These are phyloP conservation scores for Intoshia linei DNA, from an alignment of 1,140 invertebrate species.

Conservation along the genomic window DNA sequence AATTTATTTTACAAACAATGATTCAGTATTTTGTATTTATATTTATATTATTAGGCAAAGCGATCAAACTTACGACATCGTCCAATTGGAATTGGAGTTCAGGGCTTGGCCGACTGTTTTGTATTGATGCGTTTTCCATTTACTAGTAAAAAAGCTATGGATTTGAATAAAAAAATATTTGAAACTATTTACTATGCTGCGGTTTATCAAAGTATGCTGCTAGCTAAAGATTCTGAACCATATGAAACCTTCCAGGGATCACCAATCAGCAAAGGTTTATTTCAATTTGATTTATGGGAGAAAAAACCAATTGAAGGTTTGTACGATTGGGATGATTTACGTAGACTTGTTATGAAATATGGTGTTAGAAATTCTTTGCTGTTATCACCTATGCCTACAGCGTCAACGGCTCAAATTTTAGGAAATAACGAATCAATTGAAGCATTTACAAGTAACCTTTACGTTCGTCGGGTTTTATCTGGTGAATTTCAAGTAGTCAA, in stretches of 20 bases:
- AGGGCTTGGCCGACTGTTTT: conserved; percentile 80
- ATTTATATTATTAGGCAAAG: conserved; percentile 24
- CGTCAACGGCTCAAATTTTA: conserved; percentile 87
- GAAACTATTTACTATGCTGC: conserved; percentile 93
- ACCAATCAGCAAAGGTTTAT: conserved; percentile 60
- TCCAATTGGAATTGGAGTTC: conserved; percentile 74
- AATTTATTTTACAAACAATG: conserved; percentile 1
- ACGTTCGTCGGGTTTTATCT: conserved; percentile 57
- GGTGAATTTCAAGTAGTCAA: conserved; percentile 62
- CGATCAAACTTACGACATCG: conserved; percentile 60
- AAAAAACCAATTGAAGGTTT: conserved; percentile 45
- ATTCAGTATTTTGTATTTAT: not conserved
- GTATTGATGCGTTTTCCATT: conserved; percentile 65
- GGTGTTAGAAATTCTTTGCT: conserved; percentile 73
- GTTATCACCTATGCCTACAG: conserved; percentile 87
- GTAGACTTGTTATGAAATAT: conserved; percentile 21
- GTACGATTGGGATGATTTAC: not conserved
- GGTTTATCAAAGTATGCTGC: conserved; percentile 68
- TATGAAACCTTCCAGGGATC: conserved; percentile 64
- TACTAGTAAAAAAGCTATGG: conserved; percentile 37
- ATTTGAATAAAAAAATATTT: conserved; percentile 75
- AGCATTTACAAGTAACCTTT: conserved; percentile 87
- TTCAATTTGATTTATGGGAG: conserved; percentile 95
- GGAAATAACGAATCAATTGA: conserved; percentile 96
- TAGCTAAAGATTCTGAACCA: conserved; percentile 46